phyloP scores from a whole-genome alignment of 2,888 invertebrate genomes.

The Amphipoea lucens region DNA sequence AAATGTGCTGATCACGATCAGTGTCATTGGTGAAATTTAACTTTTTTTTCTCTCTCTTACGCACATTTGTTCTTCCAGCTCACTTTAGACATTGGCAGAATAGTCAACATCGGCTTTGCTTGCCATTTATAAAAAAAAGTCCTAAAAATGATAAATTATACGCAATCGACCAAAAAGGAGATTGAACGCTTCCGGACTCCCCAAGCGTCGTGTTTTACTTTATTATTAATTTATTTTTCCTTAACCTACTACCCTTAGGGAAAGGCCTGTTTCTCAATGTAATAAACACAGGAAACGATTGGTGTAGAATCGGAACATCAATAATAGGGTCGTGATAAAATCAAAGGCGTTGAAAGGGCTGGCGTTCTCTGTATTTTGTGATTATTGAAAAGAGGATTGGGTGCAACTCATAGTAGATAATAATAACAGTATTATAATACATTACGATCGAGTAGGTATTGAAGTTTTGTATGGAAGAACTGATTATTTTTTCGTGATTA shows the following conservation, averaged over 20 bases:
- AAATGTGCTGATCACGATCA: background rate
- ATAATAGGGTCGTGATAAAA: background rate
- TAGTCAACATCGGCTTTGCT: too few species aligned
- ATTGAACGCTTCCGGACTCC: conserved; percentile 9
- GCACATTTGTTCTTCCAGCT: too few species aligned
- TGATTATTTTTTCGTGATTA: too few species aligned
- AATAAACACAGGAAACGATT: conserved; percentile 9
- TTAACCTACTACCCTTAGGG: conserved; percentile 9
- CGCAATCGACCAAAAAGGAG: conserved; percentile 1
- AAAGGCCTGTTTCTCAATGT: conserved; percentile 7
- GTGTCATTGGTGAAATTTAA: background rate
- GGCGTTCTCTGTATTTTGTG: background rate
- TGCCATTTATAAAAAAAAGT: background rate
- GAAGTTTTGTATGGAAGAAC: background rate
- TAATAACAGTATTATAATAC: too few species aligned
- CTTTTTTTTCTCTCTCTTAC: too few species aligned
- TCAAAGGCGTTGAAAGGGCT: background rate
- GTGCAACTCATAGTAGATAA: background rate
- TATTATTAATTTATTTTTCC: conserved; percentile 28
- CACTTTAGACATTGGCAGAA: too few species aligned
- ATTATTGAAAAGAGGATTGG: background rate
- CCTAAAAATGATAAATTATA: conserved; percentile 26
- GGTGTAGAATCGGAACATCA: conserved; percentile 6
- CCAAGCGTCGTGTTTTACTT: conserved; percentile 12
- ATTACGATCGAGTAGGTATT: background rate